phyloP scores from a whole-genome alignment of 2,888 invertebrate species.

The Eucriotettix oculatus region DNA sequence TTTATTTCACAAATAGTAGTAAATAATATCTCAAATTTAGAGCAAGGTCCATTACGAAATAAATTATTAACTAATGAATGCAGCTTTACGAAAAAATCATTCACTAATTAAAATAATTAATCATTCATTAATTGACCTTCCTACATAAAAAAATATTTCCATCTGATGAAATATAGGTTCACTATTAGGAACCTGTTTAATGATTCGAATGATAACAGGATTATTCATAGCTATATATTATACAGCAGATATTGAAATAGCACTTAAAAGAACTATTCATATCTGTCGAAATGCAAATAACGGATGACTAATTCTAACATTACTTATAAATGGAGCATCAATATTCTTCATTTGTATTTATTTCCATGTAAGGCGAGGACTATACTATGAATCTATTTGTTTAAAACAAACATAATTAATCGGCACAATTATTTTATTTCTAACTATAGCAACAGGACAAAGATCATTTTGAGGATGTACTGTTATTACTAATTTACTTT shows the following conservation, averaged over 20 bases:
- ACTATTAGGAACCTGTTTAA: conserved; percentile 41
- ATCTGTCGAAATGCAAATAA: conserved; percentile 54
- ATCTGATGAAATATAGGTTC: conserved; percentile 62
- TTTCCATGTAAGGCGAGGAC: too few species aligned
- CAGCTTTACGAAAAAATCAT: conserved; percentile 16
- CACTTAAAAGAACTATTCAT: conserved; percentile 48
- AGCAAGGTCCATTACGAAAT: conserved; percentile 33
- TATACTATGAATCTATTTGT: too few species aligned
- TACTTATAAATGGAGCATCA: conserved; percentile 56
- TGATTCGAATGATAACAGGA: conserved; percentile 48
- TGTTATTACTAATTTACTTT: conserved; percentile 59
- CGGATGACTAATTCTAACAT: conserved; percentile 45
- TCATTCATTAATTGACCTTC: conserved; percentile 15
- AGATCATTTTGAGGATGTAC: conserved; percentile 69
- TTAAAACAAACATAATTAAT: conserved; percentile 41
- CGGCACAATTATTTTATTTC: conserved; percentile 46
- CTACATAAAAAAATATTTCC: conserved; percentile 40
- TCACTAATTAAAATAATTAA: conserved; percentile 36
- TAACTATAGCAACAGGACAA: conserved; percentile 57
- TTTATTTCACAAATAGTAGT: too few species aligned
- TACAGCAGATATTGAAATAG: conserved; percentile 40
- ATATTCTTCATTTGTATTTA: conserved; percentile 57
- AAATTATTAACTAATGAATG: conserved; percentile 17
- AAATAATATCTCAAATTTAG: conserved; percentile 40
- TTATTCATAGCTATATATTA: conserved; percentile 55